Conservation (phyloP, 2,888 invertebrate genomes). For the Pemphredon lugubris region DNA sequence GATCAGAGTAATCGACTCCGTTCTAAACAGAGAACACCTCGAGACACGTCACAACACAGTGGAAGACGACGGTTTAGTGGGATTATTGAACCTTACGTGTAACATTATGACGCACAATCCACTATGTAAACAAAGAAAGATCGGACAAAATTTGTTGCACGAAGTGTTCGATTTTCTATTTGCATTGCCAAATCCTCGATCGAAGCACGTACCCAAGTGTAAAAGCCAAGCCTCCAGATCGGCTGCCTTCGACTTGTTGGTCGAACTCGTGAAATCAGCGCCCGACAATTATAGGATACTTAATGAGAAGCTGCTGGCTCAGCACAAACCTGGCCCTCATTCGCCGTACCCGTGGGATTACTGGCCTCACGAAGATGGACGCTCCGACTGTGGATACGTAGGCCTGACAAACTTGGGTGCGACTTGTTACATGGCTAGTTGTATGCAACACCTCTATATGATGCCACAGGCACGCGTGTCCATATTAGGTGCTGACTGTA, state of each 20-base stretch:
- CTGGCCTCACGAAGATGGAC: slow-evolving; percentile 97
- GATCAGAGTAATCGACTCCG: slow-evolving; percentile 87
- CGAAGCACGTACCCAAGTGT: slow-evolving; percentile 94
- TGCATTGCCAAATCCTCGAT: slow-evolving; percentile 92
- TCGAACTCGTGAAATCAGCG: slow-evolving; percentile 92
- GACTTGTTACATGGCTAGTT: slow-evolving; percentile 98
- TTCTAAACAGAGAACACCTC: slow-evolving; percentile 90
- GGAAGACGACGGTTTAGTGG: slow-evolving; percentile 95
- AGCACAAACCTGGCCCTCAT: slow-evolving; percentile 92
- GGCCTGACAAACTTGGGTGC: slow-evolving; percentile 97
- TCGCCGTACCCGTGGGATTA: slow-evolving; percentile 97
- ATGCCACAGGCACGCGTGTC: slow-evolving; percentile 96
- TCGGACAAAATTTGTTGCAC: slow-evolving; percentile 87
- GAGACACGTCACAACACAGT: slow-evolving; percentile 91
- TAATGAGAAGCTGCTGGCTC: slow-evolving; percentile 91
- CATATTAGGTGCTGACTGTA: slow-evolving; percentile 89
- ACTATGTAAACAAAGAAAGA: slow-evolving; percentile 90
- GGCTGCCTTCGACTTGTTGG: slow-evolving; percentile 94
- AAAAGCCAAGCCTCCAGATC: slow-evolving; percentile 94
- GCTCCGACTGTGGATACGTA: slow-evolving; percentile 96
- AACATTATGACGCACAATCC: slow-evolving; percentile 94
- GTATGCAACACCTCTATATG: slow-evolving; percentile 98
- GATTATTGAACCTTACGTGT: slow-evolving; percentile 92
- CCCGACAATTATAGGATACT: slow-evolving; percentile 93
- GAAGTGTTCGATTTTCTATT: slow-evolving; percentile 94